Base-by-base conservation (phyloP, 2,113 vertebrate species). In the Morone saxatilis region DNA sequence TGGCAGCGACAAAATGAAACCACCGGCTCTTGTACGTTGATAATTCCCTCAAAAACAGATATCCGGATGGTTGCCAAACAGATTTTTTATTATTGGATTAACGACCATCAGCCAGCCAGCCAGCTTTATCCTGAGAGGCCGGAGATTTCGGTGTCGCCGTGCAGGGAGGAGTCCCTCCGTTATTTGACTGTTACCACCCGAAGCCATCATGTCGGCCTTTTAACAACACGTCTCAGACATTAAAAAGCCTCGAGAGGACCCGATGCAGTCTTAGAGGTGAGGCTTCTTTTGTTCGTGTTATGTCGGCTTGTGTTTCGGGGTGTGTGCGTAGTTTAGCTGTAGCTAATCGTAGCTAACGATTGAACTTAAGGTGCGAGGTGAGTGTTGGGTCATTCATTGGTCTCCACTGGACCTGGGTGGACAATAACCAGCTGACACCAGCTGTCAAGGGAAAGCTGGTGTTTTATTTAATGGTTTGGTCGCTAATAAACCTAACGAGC, bases 131-230 rank as follows among this genome's bases (percentile, higher is more conserved):
- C 80, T 68, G 80, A 62, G 78, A 94, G 88, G 90, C 93, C 91
- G 83, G 85, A 89, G 90, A 86, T 91, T 84, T 81, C 31, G 31
- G 93, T 65, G 63, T 79, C 43, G 74, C 76, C 74, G 8, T 56
- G n/a, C 91, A 11, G 91, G 93, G 92, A 93, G 92, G 93, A 93
- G 92, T 85, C 86, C 86, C 75, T 69, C 53, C 48, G 72, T 88
- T 74, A 74, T 82, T 72, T 40, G 75, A 20, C 72, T 57, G 83
- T 43, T 71, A 66, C 74, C 31, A 31, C 31, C 87, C n/a, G 88
- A 71, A 83, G 60, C 66, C 80, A 84, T 65, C 85, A 91, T 89
- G 90, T 83, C 65, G 62, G 75, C 48, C 68, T 20, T 76, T 75
- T 92, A 90, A 76, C 83, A 54, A 47, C 68, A 81, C 66, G 2